Evolutionary conservation across 2,113 vertebrate species (phyloP).

Genomic region (Planiliza haematocheilus): DNA sequence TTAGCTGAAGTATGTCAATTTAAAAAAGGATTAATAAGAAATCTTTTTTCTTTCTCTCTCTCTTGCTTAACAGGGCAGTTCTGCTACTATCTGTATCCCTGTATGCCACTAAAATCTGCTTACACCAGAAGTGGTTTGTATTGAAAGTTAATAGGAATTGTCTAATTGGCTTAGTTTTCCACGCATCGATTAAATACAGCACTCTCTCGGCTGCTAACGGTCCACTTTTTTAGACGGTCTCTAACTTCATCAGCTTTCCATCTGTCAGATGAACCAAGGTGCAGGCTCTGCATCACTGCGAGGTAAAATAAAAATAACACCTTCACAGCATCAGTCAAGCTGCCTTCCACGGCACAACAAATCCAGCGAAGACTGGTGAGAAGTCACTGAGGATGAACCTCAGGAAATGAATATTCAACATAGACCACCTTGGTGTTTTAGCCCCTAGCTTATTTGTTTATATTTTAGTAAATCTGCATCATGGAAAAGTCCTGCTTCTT

Average conservation of each 20-base stretch:
- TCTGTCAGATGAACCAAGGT: background rate
- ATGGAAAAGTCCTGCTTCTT: slow-evolving; percentile 1
- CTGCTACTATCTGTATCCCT: background rate
- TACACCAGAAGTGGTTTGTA: slow-evolving; percentile 17
- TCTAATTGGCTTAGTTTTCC: background rate
- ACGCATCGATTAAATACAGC: background rate
- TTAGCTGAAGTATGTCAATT: slow-evolving; percentile 8
- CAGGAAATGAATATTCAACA: background rate
- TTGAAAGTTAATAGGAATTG: background rate
- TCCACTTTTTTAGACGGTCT: slow-evolving; percentile 1
- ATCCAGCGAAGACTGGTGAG: background rate
- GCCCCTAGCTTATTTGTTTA: background rate
- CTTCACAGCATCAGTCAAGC: background rate
- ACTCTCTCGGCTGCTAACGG: background rate
- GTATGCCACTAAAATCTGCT: slow-evolving; percentile 3
- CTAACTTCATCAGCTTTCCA: slow-evolving; percentile 4
- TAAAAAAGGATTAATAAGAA: background rate
- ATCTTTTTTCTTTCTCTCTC: background rate
- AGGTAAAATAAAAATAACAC: slow-evolving; percentile 19
- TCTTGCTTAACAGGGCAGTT: no score
- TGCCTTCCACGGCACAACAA: slow-evolving; percentile 12
- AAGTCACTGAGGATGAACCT: background rate
- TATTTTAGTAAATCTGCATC: background rate
- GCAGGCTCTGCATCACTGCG: background rate
- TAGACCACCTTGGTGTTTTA: background rate